Percentiles rank a stretch among this genome's conserved stretches.
phyloP scores from a whole-genome alignment of 2,113 vertebrate genomes.

The Gnathonemus longibarbis region DNA sequence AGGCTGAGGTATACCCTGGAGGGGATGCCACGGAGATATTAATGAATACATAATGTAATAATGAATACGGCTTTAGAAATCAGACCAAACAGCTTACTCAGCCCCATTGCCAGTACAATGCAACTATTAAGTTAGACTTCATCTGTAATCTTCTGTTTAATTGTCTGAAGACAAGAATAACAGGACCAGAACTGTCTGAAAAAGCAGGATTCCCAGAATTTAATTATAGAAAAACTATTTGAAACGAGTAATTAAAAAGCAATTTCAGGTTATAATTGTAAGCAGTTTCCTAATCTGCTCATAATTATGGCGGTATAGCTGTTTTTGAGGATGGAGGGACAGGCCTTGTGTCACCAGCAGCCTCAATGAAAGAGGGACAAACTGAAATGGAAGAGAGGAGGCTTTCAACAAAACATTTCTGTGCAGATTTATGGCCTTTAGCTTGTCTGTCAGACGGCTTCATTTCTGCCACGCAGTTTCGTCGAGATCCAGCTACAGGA shows the following conservation, averaged over 20 bases:
- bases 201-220: background rate
- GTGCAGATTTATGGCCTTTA: background rate
- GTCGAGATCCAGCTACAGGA: background rate
- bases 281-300: background rate
- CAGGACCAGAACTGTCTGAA: background rate
- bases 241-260: constrained; percentile 2
- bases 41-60: background rate
- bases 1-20: background rate
- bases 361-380: background rate
- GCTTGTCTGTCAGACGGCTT: background rate
- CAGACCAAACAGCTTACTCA: background rate
- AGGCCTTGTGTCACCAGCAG: background rate
- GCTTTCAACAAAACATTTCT: background rate
- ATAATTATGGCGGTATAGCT: background rate
- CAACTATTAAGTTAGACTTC: background rate
- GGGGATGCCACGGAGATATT: background rate
- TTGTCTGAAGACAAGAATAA: background rate
- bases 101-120: background rate
- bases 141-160: background rate
- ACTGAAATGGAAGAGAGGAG: background rate
- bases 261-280: background rate
- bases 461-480: background rate
- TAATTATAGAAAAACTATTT: background rate
- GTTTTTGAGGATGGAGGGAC: background rate
- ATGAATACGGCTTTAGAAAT: background rate